Conservation (phyloP, 2,797 vertebrate species). For the Gobio occitaniae region DNA sequence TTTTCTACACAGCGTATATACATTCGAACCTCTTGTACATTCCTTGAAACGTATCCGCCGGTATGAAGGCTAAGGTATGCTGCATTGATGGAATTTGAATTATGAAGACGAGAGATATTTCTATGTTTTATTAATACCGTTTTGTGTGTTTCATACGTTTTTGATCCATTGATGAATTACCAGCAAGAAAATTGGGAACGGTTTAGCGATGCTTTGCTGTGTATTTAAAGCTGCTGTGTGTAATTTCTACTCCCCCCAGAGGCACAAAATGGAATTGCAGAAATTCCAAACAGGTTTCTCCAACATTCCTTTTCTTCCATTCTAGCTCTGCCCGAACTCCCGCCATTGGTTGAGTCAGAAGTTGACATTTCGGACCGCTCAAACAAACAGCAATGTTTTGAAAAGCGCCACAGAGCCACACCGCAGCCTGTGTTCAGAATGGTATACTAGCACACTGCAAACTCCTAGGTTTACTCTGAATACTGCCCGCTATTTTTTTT, state of each 20-base stretch:
- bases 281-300: neutral
- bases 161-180: constrained; percentile 2
- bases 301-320: neutral
- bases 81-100: constrained; percentile 55
- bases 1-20: constrained; percentile 76
- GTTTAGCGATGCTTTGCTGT: neutral
- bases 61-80: constrained; percentile 61
- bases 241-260: neutral
- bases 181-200: neutral
- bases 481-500: too few relatives aligned
- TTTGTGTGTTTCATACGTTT: constrained; percentile 30
- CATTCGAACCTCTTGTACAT: constrained; percentile 52
- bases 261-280: neutral
- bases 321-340: neutral
- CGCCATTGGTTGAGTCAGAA: neutral
- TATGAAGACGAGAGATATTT: constrained; percentile 6
- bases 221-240: constrained; percentile 12
- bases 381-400: neutral
- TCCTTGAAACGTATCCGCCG: constrained; percentile 60
- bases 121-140: neutral
- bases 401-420: neutral
- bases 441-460: neutral
- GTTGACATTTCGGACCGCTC: neutral
- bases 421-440: neutral
- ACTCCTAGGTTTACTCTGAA: neutral